These are phyloP conservation scores for Anorthoa munda DNA, from an alignment of 2,888 invertebrate species.

Conservation along the genomic window DNA sequence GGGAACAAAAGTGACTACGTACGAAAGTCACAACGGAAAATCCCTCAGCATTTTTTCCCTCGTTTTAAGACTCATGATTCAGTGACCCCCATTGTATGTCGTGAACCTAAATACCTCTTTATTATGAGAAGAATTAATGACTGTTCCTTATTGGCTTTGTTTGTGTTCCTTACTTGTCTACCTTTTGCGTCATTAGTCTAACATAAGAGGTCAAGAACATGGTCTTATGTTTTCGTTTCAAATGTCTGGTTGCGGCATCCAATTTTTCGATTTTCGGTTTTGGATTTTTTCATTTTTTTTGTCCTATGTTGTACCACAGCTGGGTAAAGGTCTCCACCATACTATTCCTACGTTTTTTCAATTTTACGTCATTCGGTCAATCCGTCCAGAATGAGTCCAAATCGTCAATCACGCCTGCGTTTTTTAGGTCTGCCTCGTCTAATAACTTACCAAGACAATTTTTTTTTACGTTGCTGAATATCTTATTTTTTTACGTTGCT, in stretches of 20 bases:
- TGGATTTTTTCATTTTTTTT: no score
- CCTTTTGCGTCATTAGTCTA: constrained; percentile 20
- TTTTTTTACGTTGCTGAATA: not conserved
- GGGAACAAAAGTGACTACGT: constrained; percentile 57
- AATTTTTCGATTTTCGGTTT: not conserved
- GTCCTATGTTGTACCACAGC: no score
- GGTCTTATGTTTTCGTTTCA: not conserved
- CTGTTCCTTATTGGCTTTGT: constrained; percentile 32
- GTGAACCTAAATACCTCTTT: constrained; percentile 20
- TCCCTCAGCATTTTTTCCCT: constrained; percentile 58
- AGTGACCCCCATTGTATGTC: constrained; percentile 39
- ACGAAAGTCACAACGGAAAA: constrained; percentile 62
- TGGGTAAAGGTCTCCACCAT: no score
- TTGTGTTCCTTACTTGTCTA: constrained; percentile 15
- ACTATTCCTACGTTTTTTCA: no score
- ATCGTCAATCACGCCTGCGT: no score
- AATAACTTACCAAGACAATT: no score
- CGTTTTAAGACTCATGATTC: constrained; percentile 58
- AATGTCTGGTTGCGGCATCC: not conserved
- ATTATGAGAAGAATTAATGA: constrained; percentile 35
- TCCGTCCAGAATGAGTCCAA: no score
- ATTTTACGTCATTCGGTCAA: no score
- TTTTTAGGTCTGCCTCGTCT: no score
- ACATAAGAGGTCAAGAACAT: constrained; percentile 19
- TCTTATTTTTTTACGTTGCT: not conserved